Base-by-base conservation (phyloP, 2,113 vertebrate species). In the Tachysurus fulvidraco region DNA sequence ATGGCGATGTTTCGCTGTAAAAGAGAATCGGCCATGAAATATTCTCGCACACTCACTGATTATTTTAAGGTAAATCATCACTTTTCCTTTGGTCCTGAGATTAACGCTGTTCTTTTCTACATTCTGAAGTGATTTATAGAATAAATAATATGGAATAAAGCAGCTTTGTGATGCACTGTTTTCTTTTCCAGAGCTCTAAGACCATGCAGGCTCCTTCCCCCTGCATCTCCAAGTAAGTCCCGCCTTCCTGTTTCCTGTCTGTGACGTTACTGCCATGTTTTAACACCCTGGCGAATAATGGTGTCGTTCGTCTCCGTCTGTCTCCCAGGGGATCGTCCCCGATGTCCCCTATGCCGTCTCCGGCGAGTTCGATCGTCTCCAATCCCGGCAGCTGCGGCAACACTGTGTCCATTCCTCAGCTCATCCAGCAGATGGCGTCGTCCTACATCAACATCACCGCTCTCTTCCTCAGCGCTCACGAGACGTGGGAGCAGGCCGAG, bases 1-100 rank as follows among this genome's bases (percentile, higher is more conserved):
- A 98, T 99, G 97, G 94, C 96, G 9, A 96, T 97, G 96, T 99
- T 99, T 90, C 95, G 93, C 71, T 96, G 95, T 92, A 98, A 97
- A 91, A 96, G 96, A 73, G 97, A 98, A 90, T 93, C 91, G 46
- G 98, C 96, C 60, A 90, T 97, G 55, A 96, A 96, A 93, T 98
- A 97, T 93, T 97, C 96, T 73, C 96, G 96, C 87, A 96, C 95
- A 2, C 96, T 99, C 64, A 95, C 92, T 0, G 96, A 98, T 74
- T 96, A 99, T 92, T 99, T 99, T 93, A 95, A 93, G 93, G 97
- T 98, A 93, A 92, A 91, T 85, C 12, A 50, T 4, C 12, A 10
- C 30, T 17, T 7, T 44, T 17, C 62, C 54, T 46, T 44, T 69
- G 36, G 36, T 36, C 69, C n/a, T n/a, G n/a, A n/a, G n/a, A n/a